These are phyloP conservation scores for Neoaliturus tenellus DNA, from an alignment of 2,888 invertebrate species.

Conservation along the genomic window DNA sequence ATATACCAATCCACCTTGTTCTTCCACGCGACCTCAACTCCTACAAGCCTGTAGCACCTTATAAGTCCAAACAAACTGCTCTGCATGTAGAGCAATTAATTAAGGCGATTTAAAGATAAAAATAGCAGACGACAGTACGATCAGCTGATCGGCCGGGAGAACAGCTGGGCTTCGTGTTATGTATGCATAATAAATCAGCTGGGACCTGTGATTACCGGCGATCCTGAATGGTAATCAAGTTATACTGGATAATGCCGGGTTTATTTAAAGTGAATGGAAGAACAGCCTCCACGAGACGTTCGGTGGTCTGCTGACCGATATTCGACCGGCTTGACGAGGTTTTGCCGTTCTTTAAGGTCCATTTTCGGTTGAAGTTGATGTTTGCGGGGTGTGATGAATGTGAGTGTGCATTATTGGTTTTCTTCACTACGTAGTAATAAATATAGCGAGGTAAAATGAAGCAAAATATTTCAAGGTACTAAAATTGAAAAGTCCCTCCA, in stretches of 20 bases:
- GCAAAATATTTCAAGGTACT: too few relatives aligned
- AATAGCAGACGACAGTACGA: not conserved
- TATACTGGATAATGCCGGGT: slow-evolving; percentile 23
- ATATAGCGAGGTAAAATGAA: too few relatives aligned
- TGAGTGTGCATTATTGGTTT: too few relatives aligned
- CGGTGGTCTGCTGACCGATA: slow-evolving; percentile 7
- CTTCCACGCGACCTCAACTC: not conserved
- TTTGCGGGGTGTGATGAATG: too few relatives aligned
- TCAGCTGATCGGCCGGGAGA: not conserved
- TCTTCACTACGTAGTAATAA: too few relatives aligned
- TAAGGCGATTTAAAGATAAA: not conserved
- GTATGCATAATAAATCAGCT: slow-evolving; percentile 30
- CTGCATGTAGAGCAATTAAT: not conserved
- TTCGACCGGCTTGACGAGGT: not conserved
- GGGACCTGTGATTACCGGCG: not conserved
- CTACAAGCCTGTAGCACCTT: not conserved
- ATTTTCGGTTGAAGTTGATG: too few relatives aligned
- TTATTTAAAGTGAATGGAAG: slow-evolving; percentile 6
- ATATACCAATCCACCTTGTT: not conserved
- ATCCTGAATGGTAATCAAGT: slow-evolving; percentile 5
- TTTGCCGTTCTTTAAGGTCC: not conserved
- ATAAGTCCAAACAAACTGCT: not conserved
- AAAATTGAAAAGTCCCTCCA: too few relatives aligned
- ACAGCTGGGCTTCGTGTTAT: not conserved
- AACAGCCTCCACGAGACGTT: not conserved